These are phyloP conservation scores for Mallotus villosus DNA, from an alignment of 2,797 vertebrate species.

Conservation along the genomic window DNA sequence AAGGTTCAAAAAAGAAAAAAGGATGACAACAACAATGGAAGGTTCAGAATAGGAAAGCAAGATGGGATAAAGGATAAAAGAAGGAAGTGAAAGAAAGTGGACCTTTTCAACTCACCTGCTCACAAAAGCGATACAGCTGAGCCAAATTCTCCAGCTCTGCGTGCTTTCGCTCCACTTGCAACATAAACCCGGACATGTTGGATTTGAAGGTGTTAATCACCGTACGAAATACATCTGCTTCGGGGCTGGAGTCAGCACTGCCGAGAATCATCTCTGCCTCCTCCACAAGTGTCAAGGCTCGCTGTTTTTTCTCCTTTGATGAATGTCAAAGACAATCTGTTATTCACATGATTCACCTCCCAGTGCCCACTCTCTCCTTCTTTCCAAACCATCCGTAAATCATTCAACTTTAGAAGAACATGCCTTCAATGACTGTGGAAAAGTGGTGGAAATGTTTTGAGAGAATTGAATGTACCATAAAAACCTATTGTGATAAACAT, in stretches of 20 bases:
- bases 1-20: not conserved
- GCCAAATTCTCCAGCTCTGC: conserved; percentile 74
- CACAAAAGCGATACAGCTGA: conserved; percentile 79
- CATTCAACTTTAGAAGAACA: too few relatives aligned
- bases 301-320: conserved; percentile 79
- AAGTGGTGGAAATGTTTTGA: too few relatives aligned
- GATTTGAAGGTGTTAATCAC: conserved; percentile 78
- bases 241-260: conserved; percentile 51
- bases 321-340: not conserved
- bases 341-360: not conserved
- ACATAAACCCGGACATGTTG: conserved; percentile 79
- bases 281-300: conserved; percentile 72
- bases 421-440: too few relatives aligned
- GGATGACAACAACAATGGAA: not conserved
- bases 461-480: too few relatives aligned
- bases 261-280: conserved; percentile 73
- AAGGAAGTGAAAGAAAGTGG: not conserved
- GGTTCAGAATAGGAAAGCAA: not conserved
- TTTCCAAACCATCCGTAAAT: not conserved
- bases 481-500: too few relatives aligned
- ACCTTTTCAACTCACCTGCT: conserved; percentile 75
- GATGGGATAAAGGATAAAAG: not conserved
- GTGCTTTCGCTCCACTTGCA: conserved; percentile 75
- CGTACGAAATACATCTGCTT: conserved; percentile 72
- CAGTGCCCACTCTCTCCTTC: not conserved